Conservation (phyloP, 2,113 vertebrate genomes). For the Sula dactylatra region DNA sequence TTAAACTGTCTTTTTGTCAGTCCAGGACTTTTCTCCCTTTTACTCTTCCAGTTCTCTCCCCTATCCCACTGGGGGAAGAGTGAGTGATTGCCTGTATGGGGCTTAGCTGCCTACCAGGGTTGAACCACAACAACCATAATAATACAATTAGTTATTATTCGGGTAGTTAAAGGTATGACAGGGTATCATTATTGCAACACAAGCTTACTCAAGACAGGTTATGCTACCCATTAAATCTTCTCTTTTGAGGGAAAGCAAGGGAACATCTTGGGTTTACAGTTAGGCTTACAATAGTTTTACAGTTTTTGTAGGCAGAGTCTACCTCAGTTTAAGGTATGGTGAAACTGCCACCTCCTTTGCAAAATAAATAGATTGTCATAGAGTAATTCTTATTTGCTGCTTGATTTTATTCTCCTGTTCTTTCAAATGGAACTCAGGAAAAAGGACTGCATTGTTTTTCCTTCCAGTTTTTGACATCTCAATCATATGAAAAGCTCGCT, state of each 20-base stretch:
- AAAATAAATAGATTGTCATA: neutral
- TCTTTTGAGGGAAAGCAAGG: neutral
- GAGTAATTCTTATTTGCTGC: neutral
- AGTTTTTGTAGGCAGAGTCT: neutral
- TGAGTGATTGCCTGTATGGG: neutral
- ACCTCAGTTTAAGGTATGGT: neutral
- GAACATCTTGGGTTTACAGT: neutral
- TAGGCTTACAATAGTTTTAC: neutral
- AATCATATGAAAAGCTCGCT: neutral
- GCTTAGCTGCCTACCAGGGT: neutral
- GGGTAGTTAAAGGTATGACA: neutral
- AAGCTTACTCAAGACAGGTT: neutral
- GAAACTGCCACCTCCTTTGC: neutral
- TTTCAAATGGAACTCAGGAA: neutral
- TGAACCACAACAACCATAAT: neutral
- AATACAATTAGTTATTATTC: neutral
- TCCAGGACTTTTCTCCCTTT: neutral
- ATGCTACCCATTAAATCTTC: neutral
- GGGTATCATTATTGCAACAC: neutral
- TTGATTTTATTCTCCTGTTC: neutral
- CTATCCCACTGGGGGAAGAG: rapidly evolving
- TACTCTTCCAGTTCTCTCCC: neutral
- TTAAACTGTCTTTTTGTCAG: neutral
- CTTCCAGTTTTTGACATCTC: neutral
- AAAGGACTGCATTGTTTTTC: neutral